Evolutionary conservation across 2,113 vertebrate species (phyloP), one percentile per base, ranked within the genome.

Genomic region (Formicarius rufipectus): DNA sequence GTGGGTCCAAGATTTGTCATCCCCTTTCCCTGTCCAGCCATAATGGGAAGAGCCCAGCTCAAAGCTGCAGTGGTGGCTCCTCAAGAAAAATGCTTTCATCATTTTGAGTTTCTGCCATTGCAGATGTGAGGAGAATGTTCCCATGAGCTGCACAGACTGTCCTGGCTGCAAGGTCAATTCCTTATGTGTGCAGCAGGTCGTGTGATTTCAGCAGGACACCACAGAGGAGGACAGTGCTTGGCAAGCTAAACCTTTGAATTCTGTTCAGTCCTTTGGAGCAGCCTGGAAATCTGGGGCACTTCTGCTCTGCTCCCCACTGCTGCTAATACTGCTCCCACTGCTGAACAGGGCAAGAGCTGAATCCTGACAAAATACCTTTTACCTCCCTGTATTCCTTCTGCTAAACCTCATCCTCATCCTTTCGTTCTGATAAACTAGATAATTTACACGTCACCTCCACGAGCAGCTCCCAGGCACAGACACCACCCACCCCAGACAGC

Each of bases 1-100:
- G 37, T 55, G 23, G 39, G 23, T 15, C 47, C 16, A 2, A 3
- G 16, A 24, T 49, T 39, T n/a, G n/a, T 18, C 73, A 28, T 3
- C 10, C 49, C 28, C 83, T 50, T 24, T 7, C 0, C 0, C 28
- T 75, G 68, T 5, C 44, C n/a, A 33, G 25, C 55, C 14, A 5
- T 7, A 10, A 25, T 1, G 8, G 6, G 11, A 64, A 49, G 30
- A 15, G 33, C 9, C 30, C 68, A 39, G 87, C 33, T 50, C 50
- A 44, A 50, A 73, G 67, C 53, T 58, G 19, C 60, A 12, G 3
- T 18, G 2, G 39, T 35, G 76, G 62, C 69, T 87, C 68, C 62
- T 42, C 20, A 2, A 23, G 15, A 64, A 33, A 92, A 58, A 35
- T 4, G 10, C 7, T 67, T 37, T 7, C 30, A 33, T 18, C 16